Evolutionary conservation across 23 tunicate species (phyloP).

Genomic region (Halocynthia roretzi): DNA sequence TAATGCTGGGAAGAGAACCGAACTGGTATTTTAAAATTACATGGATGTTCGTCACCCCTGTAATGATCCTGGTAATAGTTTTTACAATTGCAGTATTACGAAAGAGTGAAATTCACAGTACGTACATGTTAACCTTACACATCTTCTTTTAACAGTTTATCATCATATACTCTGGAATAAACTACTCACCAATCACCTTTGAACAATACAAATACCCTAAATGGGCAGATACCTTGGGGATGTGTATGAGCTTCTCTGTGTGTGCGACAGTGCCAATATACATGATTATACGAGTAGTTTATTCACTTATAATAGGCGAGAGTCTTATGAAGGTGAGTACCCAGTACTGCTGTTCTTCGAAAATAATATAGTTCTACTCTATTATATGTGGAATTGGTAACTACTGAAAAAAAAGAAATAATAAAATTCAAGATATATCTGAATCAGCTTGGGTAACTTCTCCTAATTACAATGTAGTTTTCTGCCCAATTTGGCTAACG

Average conservation of each 20-base stretch:
- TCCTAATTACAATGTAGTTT: too few species aligned
- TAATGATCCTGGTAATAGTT: constrained; percentile 46
- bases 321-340: constrained; percentile 24
- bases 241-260: constrained; percentile 68
- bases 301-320: constrained; percentile 39
- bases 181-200: constrained; percentile 31
- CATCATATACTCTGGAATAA: constrained; percentile 41
- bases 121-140: background rate
- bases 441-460: too few species aligned
- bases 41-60: constrained; percentile 81
- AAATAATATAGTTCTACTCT: too few species aligned
- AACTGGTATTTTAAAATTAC: constrained; percentile 66
- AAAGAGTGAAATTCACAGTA: background rate
- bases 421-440: too few species aligned
- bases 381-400: too few species aligned
- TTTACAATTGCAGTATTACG: background rate
- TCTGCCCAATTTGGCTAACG: too few species aligned
- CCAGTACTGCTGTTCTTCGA: too few species aligned
- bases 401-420: too few species aligned
- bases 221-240: constrained; percentile 79
- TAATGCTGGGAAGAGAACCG: constrained; percentile 80
- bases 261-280: constrained; percentile 65
- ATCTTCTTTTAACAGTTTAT: constrained; percentile 37
- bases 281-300: constrained; percentile 37
- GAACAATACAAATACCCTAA: constrained; percentile 49